A percentile compares a stretch with the other conserved stretches of the same genome.
phyloP scores from a whole-genome alignment of 2,113 vertebrate genomes.

The Cephalopholis sonnerati region DNA sequence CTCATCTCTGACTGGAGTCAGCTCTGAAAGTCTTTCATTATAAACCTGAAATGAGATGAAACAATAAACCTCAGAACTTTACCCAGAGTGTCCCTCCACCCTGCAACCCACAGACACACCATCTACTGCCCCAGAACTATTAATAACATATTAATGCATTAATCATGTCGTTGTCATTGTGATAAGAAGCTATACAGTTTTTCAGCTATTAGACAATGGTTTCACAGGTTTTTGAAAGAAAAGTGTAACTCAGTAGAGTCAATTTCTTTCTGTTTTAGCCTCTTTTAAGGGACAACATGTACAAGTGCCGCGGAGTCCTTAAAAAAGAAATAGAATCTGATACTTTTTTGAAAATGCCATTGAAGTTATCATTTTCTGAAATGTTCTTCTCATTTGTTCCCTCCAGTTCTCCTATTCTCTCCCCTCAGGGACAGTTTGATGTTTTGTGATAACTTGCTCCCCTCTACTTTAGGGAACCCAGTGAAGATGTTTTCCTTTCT shows the following conservation, averaged over 20 bases:
- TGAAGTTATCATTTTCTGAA: background rate
- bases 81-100: background rate
- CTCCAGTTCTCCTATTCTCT: background rate
- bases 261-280: background rate
- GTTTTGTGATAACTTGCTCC: background rate
- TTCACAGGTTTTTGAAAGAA: background rate
- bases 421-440: background rate
- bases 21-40: background rate
- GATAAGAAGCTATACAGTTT: background rate
- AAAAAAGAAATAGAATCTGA: background rate
- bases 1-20: conserved; percentile 3
- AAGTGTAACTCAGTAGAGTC: background rate
- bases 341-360: background rate
- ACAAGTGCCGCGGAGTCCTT: background rate
- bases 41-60: background rate
- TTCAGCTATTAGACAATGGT: background rate
- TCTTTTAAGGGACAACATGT: background rate
- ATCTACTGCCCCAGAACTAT: background rate
- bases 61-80: background rate
- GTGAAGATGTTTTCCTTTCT: background rate
- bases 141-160: background rate
- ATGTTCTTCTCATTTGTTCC: background rate
- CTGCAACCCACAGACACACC: background rate
- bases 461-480: background rate
- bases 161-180: background rate